These are phyloP conservation scores for Hemistola chrysoprasaria DNA, from an alignment of 2,888 invertebrate genomes.

Conservation along the genomic window DNA sequence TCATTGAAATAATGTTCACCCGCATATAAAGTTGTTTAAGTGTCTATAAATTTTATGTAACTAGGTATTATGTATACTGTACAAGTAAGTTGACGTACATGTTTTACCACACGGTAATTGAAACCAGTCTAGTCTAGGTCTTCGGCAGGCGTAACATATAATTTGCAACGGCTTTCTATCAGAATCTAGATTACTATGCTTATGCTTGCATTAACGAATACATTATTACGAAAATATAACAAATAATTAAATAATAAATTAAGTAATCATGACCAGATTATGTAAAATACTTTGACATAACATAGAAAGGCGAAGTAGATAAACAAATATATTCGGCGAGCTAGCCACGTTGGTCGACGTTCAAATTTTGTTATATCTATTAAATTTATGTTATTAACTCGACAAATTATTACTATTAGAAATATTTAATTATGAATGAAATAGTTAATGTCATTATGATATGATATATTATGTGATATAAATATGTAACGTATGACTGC, in stretches of 20 bases:
- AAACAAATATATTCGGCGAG: too few relatives aligned
- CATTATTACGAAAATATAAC: constrained; percentile 18
- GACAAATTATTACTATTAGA: too few relatives aligned
- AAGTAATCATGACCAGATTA: constrained; percentile 15
- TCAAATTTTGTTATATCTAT: too few relatives aligned
- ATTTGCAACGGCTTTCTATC: constrained; percentile 66
- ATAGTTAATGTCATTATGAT: too few relatives aligned
- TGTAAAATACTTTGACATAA: constrained; percentile 12
- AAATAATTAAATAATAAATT: constrained; percentile 11
- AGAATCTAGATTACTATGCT: constrained; percentile 19
- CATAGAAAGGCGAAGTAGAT: constrained; percentile 14
- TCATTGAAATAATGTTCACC: constrained; percentile 44
- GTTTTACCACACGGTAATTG: constrained; percentile 44
- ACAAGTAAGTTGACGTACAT: constrained; percentile 35
- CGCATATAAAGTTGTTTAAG: constrained; percentile 33
- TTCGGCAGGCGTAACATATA: constrained; percentile 43
- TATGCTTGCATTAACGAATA: constrained; percentile 18
- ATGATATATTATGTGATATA: too few relatives aligned
- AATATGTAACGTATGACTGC: constrained; percentile 25
- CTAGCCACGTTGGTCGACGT: constrained; percentile 7
- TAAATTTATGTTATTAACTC: too few relatives aligned
- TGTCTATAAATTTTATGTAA: constrained; percentile 22
- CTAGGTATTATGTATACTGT: constrained; percentile 34
- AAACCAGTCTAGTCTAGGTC: too few relatives aligned
- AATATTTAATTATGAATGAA: too few relatives aligned